Conservation (phyloP, 2,888 invertebrate genomes). For the Anodontia alba region DNA sequence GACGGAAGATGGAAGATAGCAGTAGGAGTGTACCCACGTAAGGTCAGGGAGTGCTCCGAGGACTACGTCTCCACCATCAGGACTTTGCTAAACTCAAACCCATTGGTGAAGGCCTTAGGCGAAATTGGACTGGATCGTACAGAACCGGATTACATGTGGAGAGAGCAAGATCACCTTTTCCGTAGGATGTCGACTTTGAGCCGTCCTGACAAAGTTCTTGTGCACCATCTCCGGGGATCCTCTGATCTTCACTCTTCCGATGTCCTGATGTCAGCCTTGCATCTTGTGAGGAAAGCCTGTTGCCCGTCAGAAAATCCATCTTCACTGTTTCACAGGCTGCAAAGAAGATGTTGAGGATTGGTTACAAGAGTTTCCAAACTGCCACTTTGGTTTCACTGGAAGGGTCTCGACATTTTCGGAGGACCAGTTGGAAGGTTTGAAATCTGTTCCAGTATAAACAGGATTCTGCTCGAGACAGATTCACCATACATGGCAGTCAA, state of each 20-base stretch:
- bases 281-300: not conserved
- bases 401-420: not conserved
- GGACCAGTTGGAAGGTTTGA: not conserved
- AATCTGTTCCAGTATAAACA: not conserved
- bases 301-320: not conserved
- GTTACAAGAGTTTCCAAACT: not conserved
- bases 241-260: not conserved
- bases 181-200: not conserved
- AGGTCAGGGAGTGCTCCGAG: not conserved
- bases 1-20: conserved; percentile 12
- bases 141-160: not conserved
- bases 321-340: not conserved
- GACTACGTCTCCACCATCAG: not conserved
- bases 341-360: not conserved
- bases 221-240: conserved; percentile 8
- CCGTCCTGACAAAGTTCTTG: conserved; percentile 1
- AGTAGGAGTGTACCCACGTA: conserved; percentile 12
- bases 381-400: not conserved
- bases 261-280: not conserved
- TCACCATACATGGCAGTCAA: conserved; percentile 3
- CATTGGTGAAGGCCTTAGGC: not conserved
- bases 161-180: conserved; percentile 3
- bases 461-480: conserved; percentile 1
- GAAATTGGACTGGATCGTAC: conserved; percentile 14
- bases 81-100: not conserved